Conservation (phyloP, 30 jellyfish, hydroid and myxozoan genomes). For the Turritopsis dohrnii region DNA sequence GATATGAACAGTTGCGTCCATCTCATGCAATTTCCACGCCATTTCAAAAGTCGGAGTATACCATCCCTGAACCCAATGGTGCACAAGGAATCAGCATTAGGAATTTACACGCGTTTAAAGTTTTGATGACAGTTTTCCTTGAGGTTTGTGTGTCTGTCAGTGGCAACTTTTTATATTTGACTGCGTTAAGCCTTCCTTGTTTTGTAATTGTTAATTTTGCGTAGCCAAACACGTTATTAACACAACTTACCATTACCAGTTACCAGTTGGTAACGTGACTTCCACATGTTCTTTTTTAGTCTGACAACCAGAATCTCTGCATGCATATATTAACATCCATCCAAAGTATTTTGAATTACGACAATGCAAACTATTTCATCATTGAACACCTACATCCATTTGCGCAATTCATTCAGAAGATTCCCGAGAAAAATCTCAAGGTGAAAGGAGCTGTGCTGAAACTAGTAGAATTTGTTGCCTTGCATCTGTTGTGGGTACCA, state of each 20-base stretch:
- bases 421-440: conserved; percentile 44
- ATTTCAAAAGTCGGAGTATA: conserved; percentile 56
- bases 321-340: conserved; percentile 60
- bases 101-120: conserved; percentile 76
- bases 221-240: too few species aligned
- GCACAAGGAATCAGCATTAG: conserved; percentile 45
- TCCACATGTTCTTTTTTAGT: conserved; percentile 28
- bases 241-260: too few species aligned
- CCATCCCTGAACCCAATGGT: conserved; percentile 52
- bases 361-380: conserved; percentile 65
- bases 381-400: conserved; percentile 62
- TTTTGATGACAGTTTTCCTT: conserved; percentile 53
- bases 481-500: conserved; percentile 82
- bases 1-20: conserved; percentile 42
- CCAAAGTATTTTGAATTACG: conserved; percentile 67
- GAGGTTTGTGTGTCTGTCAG: conserved; percentile 41
- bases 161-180: too few species aligned
- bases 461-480: conserved; percentile 80
- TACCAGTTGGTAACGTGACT: too few species aligned
- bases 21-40: conserved; percentile 59
- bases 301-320: conserved; percentile 53
- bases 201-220: too few species aligned
- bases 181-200: too few species aligned
- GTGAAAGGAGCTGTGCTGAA: conserved; percentile 63
- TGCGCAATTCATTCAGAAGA: conserved; percentile 63